Conservation (phyloP, 2,113 vertebrate species). For the Accipiter virgatus region DNA sequence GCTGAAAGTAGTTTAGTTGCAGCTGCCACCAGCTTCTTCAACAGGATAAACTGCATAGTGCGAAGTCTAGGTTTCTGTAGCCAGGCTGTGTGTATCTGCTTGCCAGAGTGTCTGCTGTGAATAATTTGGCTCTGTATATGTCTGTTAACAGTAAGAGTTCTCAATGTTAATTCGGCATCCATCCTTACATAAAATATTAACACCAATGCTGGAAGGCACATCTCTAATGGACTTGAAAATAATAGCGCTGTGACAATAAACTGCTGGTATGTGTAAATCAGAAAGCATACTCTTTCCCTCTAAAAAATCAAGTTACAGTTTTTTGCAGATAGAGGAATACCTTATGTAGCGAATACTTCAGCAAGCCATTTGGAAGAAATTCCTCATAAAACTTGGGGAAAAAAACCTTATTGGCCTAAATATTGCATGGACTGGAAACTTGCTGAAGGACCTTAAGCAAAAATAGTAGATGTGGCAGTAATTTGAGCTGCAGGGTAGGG, state of each 20-base stretch:
- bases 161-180: not conserved
- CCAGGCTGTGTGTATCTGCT: not conserved
- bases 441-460: not conserved
- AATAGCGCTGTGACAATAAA: not conserved
- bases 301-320: not conserved
- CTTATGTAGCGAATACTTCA: not conserved
- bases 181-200: not conserved
- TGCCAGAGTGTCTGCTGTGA: not conserved
- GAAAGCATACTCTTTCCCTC: not conserved
- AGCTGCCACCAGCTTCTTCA: not conserved
- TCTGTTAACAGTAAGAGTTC: not conserved
- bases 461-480: constrained; percentile 46
- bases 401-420: not conserved
- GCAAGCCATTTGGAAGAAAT: constrained; percentile 17
- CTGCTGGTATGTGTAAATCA: not conserved
- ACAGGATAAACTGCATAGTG: not conserved
- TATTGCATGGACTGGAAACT: not conserved
- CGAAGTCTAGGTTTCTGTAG: not conserved
- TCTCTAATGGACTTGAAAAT: not conserved
- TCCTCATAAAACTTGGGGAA: not conserved
- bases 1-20: not conserved
- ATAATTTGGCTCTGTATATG: not conserved
- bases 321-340: not conserved
- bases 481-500: not conserved
- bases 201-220: not conserved